Conservation (phyloP, 2,888 invertebrate genomes). For the Cynaeus angustus region DNA sequence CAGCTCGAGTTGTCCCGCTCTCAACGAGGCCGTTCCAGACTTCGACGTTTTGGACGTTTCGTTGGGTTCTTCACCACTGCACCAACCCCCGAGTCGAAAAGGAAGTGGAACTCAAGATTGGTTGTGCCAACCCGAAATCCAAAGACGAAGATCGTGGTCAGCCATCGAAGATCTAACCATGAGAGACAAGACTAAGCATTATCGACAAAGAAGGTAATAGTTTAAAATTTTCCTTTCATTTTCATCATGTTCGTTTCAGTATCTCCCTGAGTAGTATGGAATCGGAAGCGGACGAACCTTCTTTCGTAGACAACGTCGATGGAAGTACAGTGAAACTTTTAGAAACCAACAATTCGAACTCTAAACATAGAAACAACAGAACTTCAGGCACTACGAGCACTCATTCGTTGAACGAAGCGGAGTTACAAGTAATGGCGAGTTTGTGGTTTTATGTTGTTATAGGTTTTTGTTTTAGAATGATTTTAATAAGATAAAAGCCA, state of each 20-base stretch:
- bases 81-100: constrained; percentile 76
- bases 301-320: constrained; percentile 72
- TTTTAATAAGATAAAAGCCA: constrained; percentile 79
- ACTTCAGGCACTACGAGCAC: constrained; percentile 77
- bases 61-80: constrained; percentile 70
- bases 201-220: constrained; percentile 74
- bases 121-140: constrained; percentile 70
- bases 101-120: constrained; percentile 75
- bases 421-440: constrained; percentile 87
- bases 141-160: constrained; percentile 88
- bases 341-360: constrained; percentile 72
- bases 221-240: neutral
- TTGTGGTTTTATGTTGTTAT: constrained; percentile 1
- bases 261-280: constrained; percentile 88
- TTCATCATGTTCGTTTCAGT: constrained; percentile 68
- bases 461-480: constrained; percentile 55
- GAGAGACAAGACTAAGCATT: constrained; percentile 73
- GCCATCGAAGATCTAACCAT: constrained; percentile 83
- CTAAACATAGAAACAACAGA: constrained; percentile 70
- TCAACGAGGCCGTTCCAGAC: constrained; percentile 74
- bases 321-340: constrained; percentile 75
- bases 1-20: constrained; percentile 84
- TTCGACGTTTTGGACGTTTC: constrained; percentile 71
- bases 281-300: constrained; percentile 86
- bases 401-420: constrained; percentile 91